Percentiles rank a stretch among this genome's conserved stretches.
Conservation (phyloP, 92 coral and sea anemone species). For the Epizoanthus stellaris region DNA sequence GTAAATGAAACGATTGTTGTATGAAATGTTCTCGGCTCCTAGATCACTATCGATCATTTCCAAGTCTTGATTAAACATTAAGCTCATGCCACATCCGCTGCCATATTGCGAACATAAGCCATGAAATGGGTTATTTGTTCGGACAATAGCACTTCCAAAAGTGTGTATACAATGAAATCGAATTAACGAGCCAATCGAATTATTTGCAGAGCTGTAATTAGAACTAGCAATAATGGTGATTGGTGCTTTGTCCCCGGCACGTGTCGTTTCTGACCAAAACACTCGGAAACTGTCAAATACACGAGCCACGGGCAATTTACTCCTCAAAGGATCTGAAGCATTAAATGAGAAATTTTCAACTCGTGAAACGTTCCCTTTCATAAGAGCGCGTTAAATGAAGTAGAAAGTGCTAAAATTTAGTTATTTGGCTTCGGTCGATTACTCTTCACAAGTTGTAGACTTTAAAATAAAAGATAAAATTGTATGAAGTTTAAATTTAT, state of each 20-base stretch:
- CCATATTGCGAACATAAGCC: conserved; percentile 23
- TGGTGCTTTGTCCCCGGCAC: conserved; percentile 75
- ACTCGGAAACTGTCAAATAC: conserved; percentile 64
- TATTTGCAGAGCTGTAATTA: conserved; percentile 73
- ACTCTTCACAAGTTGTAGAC: conserved; percentile 5
- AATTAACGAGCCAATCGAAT: conserved; percentile 74
- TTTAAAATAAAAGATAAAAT: background rate
- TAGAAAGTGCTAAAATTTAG: conserved; percentile 11
- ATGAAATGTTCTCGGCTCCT: background rate
- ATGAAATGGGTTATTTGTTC: conserved; percentile 70
- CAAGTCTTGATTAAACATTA: conserved; percentile 46
- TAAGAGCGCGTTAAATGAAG: conserved; percentile 27
- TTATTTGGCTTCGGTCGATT: background rate
- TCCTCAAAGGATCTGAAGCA: conserved; percentile 16
- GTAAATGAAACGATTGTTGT: conserved; percentile 26
- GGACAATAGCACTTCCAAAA: conserved; percentile 53
- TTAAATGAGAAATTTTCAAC: conserved; percentile 5
- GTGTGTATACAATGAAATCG: conserved; percentile 77
- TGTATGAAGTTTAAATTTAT: conserved; percentile 5
- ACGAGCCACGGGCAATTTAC: conserved; percentile 57
- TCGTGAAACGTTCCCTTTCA: background rate
- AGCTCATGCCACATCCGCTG: conserved; percentile 25
- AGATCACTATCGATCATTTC: conserved; percentile 24
- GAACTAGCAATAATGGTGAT: conserved; percentile 71
- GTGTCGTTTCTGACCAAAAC: conserved; percentile 64